Evolutionary conservation across 2,888 invertebrate genomes (phyloP).

Genomic region (Hydraecia micacea): DNA sequence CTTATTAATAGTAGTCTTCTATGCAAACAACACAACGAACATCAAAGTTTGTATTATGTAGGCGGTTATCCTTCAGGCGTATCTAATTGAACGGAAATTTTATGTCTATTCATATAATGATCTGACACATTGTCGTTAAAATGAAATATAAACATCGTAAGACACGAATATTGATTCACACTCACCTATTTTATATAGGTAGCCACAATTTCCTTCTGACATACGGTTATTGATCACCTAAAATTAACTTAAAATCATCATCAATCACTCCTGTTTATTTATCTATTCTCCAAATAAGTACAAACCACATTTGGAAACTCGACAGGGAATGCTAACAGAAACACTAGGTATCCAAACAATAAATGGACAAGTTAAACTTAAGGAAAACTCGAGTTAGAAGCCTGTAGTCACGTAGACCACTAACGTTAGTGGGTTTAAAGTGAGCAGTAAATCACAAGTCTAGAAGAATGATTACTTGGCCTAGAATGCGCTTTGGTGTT

Average conservation of each 20-base stretch:
- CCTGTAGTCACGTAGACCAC: conserved; percentile 39
- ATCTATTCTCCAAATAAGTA: conserved; percentile 13
- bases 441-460: conserved; percentile 48
- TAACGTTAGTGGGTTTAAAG: conserved; percentile 50
- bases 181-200: background rate
- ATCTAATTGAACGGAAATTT: background rate
- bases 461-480: conserved; percentile 48
- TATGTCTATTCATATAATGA: background rate
- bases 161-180: conserved; percentile 11
- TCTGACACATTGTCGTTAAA: conserved; percentile 4
- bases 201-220: background rate
- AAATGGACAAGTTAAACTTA: conserved; percentile 39
- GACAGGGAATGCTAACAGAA: background rate
- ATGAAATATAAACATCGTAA: conserved; percentile 1
- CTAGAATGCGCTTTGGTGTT: conserved; percentile 31
- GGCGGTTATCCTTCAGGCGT: background rate
- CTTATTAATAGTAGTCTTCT: background rate
- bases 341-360: conserved; percentile 21
- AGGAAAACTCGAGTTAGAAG: conserved; percentile 33
- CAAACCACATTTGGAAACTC: background rate
- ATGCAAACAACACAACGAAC: background rate
- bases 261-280: conserved; percentile 2
- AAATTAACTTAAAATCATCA: background rate
- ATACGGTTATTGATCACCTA: background rate
- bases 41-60: background rate